Evolutionary conservation across 1,140 invertebrate genomes (phyloP).

Genomic region (Potamilus streckersoni): DNA sequence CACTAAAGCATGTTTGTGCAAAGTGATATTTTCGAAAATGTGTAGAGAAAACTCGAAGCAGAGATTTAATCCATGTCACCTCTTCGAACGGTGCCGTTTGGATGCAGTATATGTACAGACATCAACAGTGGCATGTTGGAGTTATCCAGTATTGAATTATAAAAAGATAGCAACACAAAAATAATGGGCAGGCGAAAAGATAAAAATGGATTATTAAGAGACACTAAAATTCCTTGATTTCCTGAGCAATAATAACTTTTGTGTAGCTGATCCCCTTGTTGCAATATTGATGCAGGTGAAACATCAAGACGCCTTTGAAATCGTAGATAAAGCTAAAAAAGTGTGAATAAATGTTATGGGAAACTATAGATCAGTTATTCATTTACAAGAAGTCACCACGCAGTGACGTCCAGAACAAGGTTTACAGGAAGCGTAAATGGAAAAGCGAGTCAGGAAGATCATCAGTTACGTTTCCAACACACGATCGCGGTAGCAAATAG

Average conservation of each 20-base stretch:
- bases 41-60: background rate
- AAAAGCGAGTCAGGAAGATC: too few relatives aligned
- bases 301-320: too few relatives aligned
- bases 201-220: too few relatives aligned
- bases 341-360: too few relatives aligned
- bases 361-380: too few relatives aligned
- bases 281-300: too few relatives aligned
- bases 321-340: background rate
- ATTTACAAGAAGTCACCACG: background rate
- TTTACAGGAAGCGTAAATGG: too few relatives aligned
- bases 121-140: slow-evolving; percentile 34
- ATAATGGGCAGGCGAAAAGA: too few relatives aligned
- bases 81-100: slow-evolving; percentile 26
- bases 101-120: slow-evolving; percentile 39
- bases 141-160: background rate
- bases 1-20: background rate
- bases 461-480: slow-evolving; percentile 1
- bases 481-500: slow-evolving; percentile 3
- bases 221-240: too few relatives aligned
- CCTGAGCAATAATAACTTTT: background rate
- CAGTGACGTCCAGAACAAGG: too few relatives aligned
- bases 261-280: too few relatives aligned
- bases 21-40: background rate
- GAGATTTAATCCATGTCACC: background rate
- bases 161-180: too few relatives aligned